A percentile compares a stretch with the other conserved stretches of the same genome.
Evolutionary conservation across 2,888 invertebrate genomes (phyloP).

Genomic region (Anorthoa munda): DNA sequence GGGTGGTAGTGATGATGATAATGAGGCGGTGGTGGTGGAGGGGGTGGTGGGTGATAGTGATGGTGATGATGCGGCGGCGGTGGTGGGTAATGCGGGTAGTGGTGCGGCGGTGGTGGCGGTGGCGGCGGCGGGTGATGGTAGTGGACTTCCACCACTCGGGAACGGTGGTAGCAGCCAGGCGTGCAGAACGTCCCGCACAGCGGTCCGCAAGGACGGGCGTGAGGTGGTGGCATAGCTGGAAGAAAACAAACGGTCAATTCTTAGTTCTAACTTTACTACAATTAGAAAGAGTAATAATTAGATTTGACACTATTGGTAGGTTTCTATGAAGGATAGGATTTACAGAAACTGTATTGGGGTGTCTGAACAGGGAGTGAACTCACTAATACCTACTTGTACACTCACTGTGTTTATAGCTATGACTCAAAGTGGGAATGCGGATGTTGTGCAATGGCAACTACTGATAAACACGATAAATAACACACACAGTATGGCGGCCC

Average conservation of each 20-base stretch:
- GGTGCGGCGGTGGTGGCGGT: slow-evolving; percentile 50
- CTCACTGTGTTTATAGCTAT: neutral
- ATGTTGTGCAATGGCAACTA: neutral
- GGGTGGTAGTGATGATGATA: slow-evolving; percentile 56
- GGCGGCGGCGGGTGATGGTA: slow-evolving; percentile 48
- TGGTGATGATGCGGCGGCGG: slow-evolving; percentile 58
- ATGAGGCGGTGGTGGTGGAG: slow-evolving; percentile 37
- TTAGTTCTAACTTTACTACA: neutral
- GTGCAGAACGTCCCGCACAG: slow-evolving; percentile 79
- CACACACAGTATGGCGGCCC: neutral
- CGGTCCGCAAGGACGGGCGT: slow-evolving; percentile 80
- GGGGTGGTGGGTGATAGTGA: slow-evolving; percentile 7
- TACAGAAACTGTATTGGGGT: neutral
- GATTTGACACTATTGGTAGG: too few relatives aligned
- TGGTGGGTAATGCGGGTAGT: slow-evolving; percentile 49
- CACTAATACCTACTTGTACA: too few relatives aligned
- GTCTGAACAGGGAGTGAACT: neutral
- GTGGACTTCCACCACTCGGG: slow-evolving; percentile 40
- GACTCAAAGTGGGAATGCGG: neutral
- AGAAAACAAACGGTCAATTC: slow-evolving; percentile 35
- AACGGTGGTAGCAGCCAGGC: slow-evolving; percentile 77
- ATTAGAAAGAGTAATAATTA: too few relatives aligned
- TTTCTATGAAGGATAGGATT: too few relatives aligned
- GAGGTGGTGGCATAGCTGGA: slow-evolving; percentile 82
- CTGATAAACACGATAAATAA: neutral